Evolutionary conservation across 2,888 invertebrate species (phyloP), one percentile per base, ranked within the genome.

Genomic region (Pandemis heparana): DNA sequence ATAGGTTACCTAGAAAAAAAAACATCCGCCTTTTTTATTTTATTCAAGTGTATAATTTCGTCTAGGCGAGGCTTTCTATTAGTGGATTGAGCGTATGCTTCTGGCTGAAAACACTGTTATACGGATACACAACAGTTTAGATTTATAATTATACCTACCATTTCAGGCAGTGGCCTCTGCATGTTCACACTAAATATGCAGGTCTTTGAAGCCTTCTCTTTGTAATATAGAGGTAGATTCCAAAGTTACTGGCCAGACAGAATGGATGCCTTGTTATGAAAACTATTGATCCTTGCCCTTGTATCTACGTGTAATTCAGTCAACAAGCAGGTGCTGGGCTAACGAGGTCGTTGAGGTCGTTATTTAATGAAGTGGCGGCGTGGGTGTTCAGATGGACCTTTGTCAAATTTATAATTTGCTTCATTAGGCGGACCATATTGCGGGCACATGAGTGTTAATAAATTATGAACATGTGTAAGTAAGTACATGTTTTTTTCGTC

Each of bases 381-480:
- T 12, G 51, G 51, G 65, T 14, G 64, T 38, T 64, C 56, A 56
- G 56, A 38, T 48, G 59, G 60, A 68, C 59, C 46, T 68, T 68
- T 68, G 68, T 68, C 60, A 23, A 67, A 67, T 59, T 56, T 59
- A 56, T 46, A 64, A 64, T 59, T 67, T 48, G 68, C 48, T 61
- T 38, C 51, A 70, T 65, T 51, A 65, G 48, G 48, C 51, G 32
- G 38, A 39, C 38, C 51, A 63, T 46, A 46, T 63, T 63, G 62
- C 62, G 56, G 56, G 43, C 43, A 43, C 43, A 39, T 39, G 39
- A 61, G 43, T 9, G 18, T 43, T 43, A 62, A 43, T 63, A 60
- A 46, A 63, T 46, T 46, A 46, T 46, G 23, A 63, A 63, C 14
- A n/a, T 8, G 38, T n/a, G n/a, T n/a, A n/a, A n/a, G n/a, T n/a